Percentiles rank a stretch among this genome's conserved stretches.
Evolutionary conservation across 2,888 invertebrate genomes (phyloP).

Genomic region (Caenorhabditis japonica): DNA sequence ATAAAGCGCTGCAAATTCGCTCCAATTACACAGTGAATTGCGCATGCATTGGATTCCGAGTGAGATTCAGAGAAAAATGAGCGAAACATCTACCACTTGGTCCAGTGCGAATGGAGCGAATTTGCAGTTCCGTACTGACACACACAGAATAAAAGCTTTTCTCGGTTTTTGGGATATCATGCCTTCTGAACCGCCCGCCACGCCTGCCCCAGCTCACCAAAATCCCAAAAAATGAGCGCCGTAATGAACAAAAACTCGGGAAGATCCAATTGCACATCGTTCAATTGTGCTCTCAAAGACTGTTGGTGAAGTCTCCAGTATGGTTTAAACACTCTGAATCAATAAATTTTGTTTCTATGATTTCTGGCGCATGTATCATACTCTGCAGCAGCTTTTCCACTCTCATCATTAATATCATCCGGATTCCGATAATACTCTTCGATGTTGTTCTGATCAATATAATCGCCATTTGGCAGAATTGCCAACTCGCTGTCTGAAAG

Average conservation of each 20-base stretch:
- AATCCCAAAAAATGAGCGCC: slow-evolving; percentile 33
- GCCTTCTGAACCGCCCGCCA: no score
- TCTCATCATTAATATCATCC: slow-evolving; percentile 30
- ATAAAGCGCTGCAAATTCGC: no score
- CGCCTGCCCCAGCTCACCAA: no score
- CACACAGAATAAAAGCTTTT: no score
- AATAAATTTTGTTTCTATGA: neutral
- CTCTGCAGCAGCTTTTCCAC: slow-evolving; percentile 27
- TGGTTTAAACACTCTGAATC: slow-evolving; percentile 33
- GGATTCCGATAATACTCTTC: slow-evolving; percentile 35
- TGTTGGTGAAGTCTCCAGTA: slow-evolving; percentile 33
- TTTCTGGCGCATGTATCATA: neutral
- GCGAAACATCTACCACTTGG: no score
- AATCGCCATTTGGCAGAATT: slow-evolving; percentile 31
- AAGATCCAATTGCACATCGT: slow-evolving; percentile 39
- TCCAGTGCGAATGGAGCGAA: no score
- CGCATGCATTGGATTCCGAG: no score
- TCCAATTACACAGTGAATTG: no score
- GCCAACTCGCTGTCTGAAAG: slow-evolving; percentile 36
- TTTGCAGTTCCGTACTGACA: no score
- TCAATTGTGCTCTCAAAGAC: slow-evolving; percentile 21
- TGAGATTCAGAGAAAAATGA: no score
- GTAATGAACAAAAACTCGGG: slow-evolving; percentile 30
- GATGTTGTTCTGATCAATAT: slow-evolving; percentile 25
- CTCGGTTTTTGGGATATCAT: no score